Percentiles rank a stretch among this genome's conserved stretches.
phyloP scores from a whole-genome alignment of 2,113 vertebrate genomes.

The Odontesthes bonariensis region DNA sequence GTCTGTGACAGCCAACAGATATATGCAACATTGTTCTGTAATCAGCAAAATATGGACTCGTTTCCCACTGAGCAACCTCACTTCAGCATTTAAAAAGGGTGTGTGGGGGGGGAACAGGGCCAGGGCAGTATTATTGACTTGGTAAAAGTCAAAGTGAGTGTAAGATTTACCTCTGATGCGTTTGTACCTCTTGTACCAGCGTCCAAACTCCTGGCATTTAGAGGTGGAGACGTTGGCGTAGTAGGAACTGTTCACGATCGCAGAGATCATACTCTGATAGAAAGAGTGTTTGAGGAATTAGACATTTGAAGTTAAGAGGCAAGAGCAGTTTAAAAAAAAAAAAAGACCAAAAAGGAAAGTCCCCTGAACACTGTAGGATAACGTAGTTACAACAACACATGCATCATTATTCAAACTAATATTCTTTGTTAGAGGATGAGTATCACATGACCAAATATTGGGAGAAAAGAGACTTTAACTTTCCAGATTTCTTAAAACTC shows the following conservation, averaged over 20 bases:
- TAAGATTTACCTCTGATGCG: conserved; percentile 90
- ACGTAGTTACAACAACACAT: too few species aligned
- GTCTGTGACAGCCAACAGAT: conserved; percentile 29
- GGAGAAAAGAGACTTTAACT: background rate
- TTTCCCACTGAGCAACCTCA: background rate
- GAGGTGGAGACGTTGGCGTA: conserved; percentile 94
- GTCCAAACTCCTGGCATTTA: conserved; percentile 96
- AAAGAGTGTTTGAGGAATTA: conserved; percentile 8
- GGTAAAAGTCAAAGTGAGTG: background rate
- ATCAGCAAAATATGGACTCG: conserved; percentile 25
- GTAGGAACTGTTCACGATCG: conserved; percentile 94
- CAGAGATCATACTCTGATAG: conserved; percentile 93
- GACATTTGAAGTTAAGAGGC: background rate
- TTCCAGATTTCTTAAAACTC: background rate
- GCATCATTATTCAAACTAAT: background rate
- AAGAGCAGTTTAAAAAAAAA: background rate
- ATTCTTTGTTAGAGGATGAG: background rate
- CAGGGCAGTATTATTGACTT: too few species aligned
- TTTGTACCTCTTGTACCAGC: conserved; percentile 97
- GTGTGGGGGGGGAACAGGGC: too few species aligned
- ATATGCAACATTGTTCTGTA: conserved; percentile 14
- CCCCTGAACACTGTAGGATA: too few species aligned
- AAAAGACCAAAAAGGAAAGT: background rate
- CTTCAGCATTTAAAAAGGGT: background rate
- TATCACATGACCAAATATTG: background rate